These are phyloP conservation scores for Plemyria rubiginata DNA, from an alignment of 2,888 invertebrate species.

Conservation along the genomic window DNA sequence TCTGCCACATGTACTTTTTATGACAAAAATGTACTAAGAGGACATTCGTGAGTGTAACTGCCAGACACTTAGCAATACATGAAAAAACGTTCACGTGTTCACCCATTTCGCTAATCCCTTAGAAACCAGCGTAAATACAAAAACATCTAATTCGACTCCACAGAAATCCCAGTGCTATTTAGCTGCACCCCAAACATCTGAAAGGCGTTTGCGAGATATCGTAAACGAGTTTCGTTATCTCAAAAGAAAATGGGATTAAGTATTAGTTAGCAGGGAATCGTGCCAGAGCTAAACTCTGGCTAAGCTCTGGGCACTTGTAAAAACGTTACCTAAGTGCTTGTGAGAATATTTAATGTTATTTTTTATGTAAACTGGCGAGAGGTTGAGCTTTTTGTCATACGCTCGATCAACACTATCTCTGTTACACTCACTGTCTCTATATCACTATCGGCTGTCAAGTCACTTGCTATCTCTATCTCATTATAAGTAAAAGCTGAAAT, in stretches of 20 bases:
- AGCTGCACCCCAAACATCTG: slow-evolving; percentile 77
- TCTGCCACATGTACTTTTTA: too few relatives aligned
- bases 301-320: slow-evolving; percentile 48
- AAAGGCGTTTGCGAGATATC: slow-evolving; percentile 80
- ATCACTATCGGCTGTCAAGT: too few relatives aligned
- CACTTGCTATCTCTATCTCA: too few relatives aligned
- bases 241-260: slow-evolving; percentile 81
- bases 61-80: too few relatives aligned
- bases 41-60: too few relatives aligned
- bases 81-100: not conserved
- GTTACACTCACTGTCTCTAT: too few relatives aligned
- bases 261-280: slow-evolving; percentile 74
- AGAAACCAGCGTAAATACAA: slow-evolving; percentile 6
- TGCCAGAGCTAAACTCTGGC: slow-evolving; percentile 63
- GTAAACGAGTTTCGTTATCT: slow-evolving; percentile 85
- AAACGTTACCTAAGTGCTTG: slow-evolving; percentile 45
- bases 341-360: slow-evolving; percentile 41
- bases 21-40: too few relatives aligned
- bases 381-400: too few relatives aligned
- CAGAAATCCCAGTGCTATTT: slow-evolving; percentile 28
- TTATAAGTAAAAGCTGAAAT: too few relatives aligned
- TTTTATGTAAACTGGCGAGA: slow-evolving; percentile 41
- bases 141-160: slow-evolving; percentile 36
- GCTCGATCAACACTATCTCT: too few relatives aligned
- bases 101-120: slow-evolving; percentile 2